Percentiles rank a stretch among this genome's conserved stretches.
These are phyloP conservation scores for Pycnonotus jocosus DNA, from an alignment of 2,113 vertebrate genomes.

Conservation along the genomic window DNA sequence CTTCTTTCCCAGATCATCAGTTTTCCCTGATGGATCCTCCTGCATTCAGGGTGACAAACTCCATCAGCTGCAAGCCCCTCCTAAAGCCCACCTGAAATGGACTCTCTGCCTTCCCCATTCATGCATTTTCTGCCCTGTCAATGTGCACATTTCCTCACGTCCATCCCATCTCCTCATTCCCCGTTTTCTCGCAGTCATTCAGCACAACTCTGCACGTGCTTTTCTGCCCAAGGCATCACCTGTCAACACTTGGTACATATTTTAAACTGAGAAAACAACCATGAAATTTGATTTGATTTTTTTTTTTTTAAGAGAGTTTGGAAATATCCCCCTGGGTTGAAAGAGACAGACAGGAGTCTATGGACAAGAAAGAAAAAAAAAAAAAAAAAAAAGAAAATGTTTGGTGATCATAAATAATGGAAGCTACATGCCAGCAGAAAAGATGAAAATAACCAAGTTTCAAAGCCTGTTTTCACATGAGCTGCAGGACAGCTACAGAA, in stretches of 20 bases:
- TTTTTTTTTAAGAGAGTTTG: background rate
- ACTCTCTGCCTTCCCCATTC: background rate
- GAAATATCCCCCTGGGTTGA: slow-evolving; percentile 10
- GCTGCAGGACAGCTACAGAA: background rate
- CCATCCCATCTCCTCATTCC: background rate
- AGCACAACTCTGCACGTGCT: background rate
- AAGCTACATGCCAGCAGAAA: background rate
- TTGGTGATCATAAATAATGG: background rate
- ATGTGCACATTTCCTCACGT: background rate
- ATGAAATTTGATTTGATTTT: slow-evolving; percentile 23
- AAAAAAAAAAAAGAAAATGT: background rate
- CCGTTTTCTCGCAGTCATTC: background rate
- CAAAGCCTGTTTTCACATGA: background rate
- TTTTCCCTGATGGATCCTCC: background rate
- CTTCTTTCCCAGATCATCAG: background rate
- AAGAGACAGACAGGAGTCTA: background rate
- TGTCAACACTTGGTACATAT: slow-evolving; percentile 33
- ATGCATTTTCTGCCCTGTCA: background rate
- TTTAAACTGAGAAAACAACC: slow-evolving; percentile 36
- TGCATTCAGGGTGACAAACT: background rate
- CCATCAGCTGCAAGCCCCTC: background rate
- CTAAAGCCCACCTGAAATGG: background rate
- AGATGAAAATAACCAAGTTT: background rate
- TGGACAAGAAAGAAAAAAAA: background rate
- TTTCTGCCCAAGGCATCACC: slow-evolving; percentile 52